Base-by-base conservation (phyloP, 2,113 vertebrate genomes). In the Centropristis striata region DNA sequence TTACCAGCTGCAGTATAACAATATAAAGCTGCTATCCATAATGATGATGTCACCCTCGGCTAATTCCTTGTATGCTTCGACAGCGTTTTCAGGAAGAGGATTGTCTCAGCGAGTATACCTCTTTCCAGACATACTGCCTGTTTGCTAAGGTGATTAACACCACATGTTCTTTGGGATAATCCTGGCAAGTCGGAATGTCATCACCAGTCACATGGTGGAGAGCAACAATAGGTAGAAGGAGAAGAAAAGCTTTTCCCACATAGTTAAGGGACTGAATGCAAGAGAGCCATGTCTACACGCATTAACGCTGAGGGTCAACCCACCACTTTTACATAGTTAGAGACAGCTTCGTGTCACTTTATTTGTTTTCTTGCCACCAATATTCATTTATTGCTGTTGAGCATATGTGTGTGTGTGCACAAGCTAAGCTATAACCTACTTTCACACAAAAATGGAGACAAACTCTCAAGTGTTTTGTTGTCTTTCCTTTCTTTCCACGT, bases 61-160 rank as follows among this genome's bases (percentile, higher is more conserved):
- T 92, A 92, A 93, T 90, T 72, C 90, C 88, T 50, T 46, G 37
- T 46, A 15, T 85, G 90, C 89, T 42, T 84, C 32, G 4, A 42
- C 81, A 77, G 89, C 78, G 5, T 82, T 78, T 89, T 87, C 37
- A 44, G 23, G 53, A 54, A 32, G 53, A 39, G 61, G 74, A 76
- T 84, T 78, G 85, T 83, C 76, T 78, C 47, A 3, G 80, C 18
- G 11, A 64, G 46, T 32, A 54, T 61, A 42, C 75, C 63, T 82
- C 84, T 82, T 72, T 63, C 73, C 61, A 72, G 73, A 86, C 81
- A 78, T 59, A 28, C 63, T 39, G 83, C 55, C 60, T 73, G 80
- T 73, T 73, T 70, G 63, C 83, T 88, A 54, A 89, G 73, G 83
- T 87, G 89, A 90, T 93, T 88, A 91, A 68, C 78, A 14, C 86